Evolutionary conservation across 2,888 invertebrate genomes (phyloP).

Genomic region (Drosophila mercatorum): DNA sequence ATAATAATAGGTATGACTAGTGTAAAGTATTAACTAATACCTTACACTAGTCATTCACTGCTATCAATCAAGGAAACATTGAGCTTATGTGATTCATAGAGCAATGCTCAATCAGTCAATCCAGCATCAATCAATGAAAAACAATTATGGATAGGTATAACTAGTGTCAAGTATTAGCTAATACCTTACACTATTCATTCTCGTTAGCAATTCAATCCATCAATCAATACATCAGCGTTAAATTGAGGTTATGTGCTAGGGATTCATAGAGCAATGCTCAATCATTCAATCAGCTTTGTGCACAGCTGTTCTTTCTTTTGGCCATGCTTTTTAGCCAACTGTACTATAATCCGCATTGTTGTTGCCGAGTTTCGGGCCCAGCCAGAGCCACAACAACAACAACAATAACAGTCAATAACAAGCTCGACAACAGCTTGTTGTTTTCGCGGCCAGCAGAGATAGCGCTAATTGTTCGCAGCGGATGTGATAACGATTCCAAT

Average conservation of each 20-base stretch:
- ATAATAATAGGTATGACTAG: too few species aligned
- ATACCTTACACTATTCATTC: too few species aligned
- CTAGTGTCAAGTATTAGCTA: too few species aligned
- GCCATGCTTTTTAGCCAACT: slow-evolving; percentile 30
- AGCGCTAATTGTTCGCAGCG: slow-evolving; percentile 70
- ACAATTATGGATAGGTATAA: too few species aligned
- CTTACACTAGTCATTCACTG: too few species aligned
- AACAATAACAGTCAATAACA: slow-evolving; percentile 19
- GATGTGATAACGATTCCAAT: slow-evolving; percentile 66
- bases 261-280: neutral
- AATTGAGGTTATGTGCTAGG: neutral
- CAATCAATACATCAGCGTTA: neutral
- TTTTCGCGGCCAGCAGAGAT: slow-evolving; percentile 57
- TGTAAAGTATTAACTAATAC: too few species aligned
- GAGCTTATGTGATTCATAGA: too few species aligned
- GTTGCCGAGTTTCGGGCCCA: slow-evolving; percentile 30
- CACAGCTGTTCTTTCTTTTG: slow-evolving; percentile 19
- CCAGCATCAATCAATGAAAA: neutral
- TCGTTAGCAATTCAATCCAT: neutral
- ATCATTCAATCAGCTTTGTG: neutral
- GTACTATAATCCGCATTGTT: slow-evolving; percentile 42
- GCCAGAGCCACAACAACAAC: slow-evolving; percentile 30
- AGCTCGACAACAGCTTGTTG: slow-evolving; percentile 49
- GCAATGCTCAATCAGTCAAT: too few species aligned
- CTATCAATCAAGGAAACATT: too few species aligned